Base-by-base conservation (phyloP, 2,888 invertebrate genomes). In the Melipona beecheii region DNA sequence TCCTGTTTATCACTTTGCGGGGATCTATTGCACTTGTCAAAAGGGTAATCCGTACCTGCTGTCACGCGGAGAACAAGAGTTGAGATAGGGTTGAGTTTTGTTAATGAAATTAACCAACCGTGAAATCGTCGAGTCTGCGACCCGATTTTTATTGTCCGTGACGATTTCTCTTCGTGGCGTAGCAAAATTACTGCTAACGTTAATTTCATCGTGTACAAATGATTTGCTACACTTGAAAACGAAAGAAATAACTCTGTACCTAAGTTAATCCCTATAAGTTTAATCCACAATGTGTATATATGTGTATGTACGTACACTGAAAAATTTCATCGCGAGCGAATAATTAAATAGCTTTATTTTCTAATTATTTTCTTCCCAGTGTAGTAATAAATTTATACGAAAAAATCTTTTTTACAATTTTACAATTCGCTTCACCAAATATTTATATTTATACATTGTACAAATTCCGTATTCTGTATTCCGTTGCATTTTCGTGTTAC, bases 41-140 rank as follows among this genome's bases (percentile, higher is more conserved):
- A 65, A 73, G 84, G 85, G 80, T 89, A 90, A 91, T 90, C 89
- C 87, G 64, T 80, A 89, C 91, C 90, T 90, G 90, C 87, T 91
- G 89, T 85, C 76, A 27, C 66, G 31, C 66, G 60, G 71, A 62
- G 70, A 43, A 75, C 70, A 84, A 78, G 73, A 73, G 85, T 60
- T 27, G 31, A 9, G 36, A 78, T 80, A 70, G 82, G 78, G 69
- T 73, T 82, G 58, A 60, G 2, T 11, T 21, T 56, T 58, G 75
- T 60, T 78, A 75, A 82, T 84, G 54, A 75, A 84, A 75, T 82
- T 82, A 84, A 82, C 75, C 64, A 36, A 49, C 49, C 68, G 49
- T 78, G 24, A 82, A 84, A 75, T 82, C 62, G 60, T 43, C 19
- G 31, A 17, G 27, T 5, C 62, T 15, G n/a, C 62, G 66, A 68